Evolutionary conservation across 2,113 vertebrate species (phyloP), one percentile per base, ranked within the genome.

Genomic region (Murina feae): DNA sequence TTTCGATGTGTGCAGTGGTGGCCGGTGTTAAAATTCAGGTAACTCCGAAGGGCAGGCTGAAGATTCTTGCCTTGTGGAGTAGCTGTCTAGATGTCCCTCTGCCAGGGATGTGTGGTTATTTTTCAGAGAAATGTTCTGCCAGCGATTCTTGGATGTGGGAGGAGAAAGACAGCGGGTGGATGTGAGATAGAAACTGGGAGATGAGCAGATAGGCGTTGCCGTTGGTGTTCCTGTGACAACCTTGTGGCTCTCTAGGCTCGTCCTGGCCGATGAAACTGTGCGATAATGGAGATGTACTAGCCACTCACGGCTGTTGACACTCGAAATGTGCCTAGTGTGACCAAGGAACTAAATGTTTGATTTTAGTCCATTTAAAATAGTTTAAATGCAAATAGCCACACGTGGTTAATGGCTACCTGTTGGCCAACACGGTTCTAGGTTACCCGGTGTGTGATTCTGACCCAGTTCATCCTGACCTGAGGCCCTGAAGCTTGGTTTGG

Each of bases 201-300:
- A 37, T 51, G 76, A 66, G 4, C 60, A 88, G 88, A 60, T 60
- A 72, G 65, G 11, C 16, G 17, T 16, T 47, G 30, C 49, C 9
- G 0, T 39, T 4, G 44, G 17, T 20, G 2, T 71, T 58, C 60
- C 35, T 12, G 6, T 5, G 21, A 21, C 13, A 0, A 1, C 42
- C 42, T 51, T 1, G 0, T 16, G 65, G 17, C 2, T 51, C 9
- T 51, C 65, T 9, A 1, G 21, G 23, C 1, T 16, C 32, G 39
- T 20, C 28, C 81, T 76, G 44, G 69, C 71, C 1, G 0, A 1
- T 3, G 81, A 53, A 71, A 30, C 25, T 13, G 35, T 23, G 81
- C 2, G 5, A 35, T 18, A 6, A 10, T 20, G 8, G 47, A 23
- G n/a, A 18, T 10, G 12, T n/a, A 8, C 55, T 4, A 69, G 74